These are phyloP conservation scores for Piscicola geometra DNA, from an alignment of 2,888 invertebrate species.

Conservation along the genomic window DNA sequence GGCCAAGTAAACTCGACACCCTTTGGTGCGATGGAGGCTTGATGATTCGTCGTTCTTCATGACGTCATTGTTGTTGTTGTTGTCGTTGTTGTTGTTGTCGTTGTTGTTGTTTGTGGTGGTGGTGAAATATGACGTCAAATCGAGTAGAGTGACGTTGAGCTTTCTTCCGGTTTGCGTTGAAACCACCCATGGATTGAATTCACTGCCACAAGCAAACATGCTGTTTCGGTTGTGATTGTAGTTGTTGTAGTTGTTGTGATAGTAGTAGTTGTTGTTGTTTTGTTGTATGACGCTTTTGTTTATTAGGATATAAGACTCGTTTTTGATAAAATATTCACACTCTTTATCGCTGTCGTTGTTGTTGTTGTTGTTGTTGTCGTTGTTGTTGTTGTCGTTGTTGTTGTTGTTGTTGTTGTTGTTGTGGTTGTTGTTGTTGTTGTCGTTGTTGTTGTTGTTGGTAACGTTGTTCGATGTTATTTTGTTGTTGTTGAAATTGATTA, in stretches of 20 bases:
- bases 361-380: conserved; percentile 8
- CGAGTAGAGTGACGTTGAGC: conserved; percentile 31
- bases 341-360: background rate
- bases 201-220: conserved; percentile 10
- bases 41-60: background rate
- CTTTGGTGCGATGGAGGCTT: background rate
- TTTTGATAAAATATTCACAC: background rate
- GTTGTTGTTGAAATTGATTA: too few relatives aligned
- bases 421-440: too few relatives aligned
- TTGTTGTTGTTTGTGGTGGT: background rate
- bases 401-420: background rate
- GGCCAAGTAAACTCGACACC: too few relatives aligned
- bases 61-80: background rate
- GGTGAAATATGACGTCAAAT: conserved; percentile 25
- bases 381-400: conserved; percentile 1
- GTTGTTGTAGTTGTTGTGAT: conserved; percentile 3
- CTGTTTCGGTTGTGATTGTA: background rate
- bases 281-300: conserved; percentile 6
- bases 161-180: conserved; percentile 17
- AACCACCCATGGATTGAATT: conserved; percentile 28
- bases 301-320: background rate
- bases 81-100: background rate
- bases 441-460: too few relatives aligned
- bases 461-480: too few relatives aligned
- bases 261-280: background rate